phyloP scores from a whole-genome alignment of 2,113 vertebrate species.

The Zosterops pallidus region DNA sequence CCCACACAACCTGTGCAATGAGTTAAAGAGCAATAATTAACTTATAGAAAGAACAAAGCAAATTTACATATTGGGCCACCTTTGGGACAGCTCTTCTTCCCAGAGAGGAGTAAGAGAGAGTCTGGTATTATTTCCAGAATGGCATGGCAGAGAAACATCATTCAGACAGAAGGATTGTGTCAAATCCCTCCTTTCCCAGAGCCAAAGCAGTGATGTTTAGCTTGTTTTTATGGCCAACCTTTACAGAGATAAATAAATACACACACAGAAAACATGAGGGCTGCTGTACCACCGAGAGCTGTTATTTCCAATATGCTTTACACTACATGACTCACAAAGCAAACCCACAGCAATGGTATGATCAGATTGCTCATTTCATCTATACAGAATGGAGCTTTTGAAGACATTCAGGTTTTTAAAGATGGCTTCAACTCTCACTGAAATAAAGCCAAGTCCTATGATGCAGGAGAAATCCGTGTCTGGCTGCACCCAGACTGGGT shows the following conservation, averaged over 20 bases:
- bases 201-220: neutral
- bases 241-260: neutral
- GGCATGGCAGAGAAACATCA: neutral
- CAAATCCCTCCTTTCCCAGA: neutral
- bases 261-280: neutral
- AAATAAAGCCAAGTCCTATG: slow-evolving; percentile 13
- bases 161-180: neutral
- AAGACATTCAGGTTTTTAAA: neutral
- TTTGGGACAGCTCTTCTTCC: neutral
- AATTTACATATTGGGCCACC: accelerated
- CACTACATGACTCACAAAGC: neutral
- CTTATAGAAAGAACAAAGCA: neutral
- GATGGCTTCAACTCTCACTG: neutral
- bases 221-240: neutral
- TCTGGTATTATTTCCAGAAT: neutral
- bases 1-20: neutral
- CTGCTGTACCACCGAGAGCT: neutral
- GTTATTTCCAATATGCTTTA: slow-evolving; percentile 3
- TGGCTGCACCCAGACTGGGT: neutral
- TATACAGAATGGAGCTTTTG: neutral
- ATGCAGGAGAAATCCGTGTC: neutral
- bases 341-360: neutral
- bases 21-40: neutral
- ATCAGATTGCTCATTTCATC: slow-evolving; percentile 26
- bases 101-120: neutral